These are phyloP conservation scores for Macrosteles quadrilineatus DNA, from an alignment of 1,140 invertebrate genomes.

Conservation along the genomic window DNA sequence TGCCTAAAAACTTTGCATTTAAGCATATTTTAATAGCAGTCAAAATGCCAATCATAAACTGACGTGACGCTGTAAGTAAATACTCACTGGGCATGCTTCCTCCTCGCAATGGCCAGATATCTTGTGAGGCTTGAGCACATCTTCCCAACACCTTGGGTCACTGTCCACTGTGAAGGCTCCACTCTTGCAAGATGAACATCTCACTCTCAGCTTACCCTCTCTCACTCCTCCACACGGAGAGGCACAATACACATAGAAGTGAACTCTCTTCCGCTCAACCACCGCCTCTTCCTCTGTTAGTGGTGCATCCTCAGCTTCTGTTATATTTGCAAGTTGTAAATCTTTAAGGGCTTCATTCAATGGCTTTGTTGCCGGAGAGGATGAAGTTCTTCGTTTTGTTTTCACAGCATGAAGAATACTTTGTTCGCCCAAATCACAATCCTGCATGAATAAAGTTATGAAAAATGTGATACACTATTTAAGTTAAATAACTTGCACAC, in stretches of 20 bases:
- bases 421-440: constrained; percentile 81
- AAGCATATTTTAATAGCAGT: too few species aligned
- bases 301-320: constrained; percentile 19
- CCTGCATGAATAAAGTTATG: constrained; percentile 60
- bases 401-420: constrained; percentile 77
- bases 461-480: too few species aligned
- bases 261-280: constrained; percentile 55
- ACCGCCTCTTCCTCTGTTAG: constrained; percentile 9
- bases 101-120: constrained; percentile 65
- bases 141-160: constrained; percentile 80
- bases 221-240: constrained; percentile 64
- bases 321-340: constrained; percentile 37
- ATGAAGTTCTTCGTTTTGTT: constrained; percentile 46
- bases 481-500: too few species aligned
- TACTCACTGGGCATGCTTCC: constrained; percentile 45
- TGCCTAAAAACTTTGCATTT: too few species aligned
- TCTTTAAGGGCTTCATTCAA: constrained; percentile 45
- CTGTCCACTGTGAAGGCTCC: constrained; percentile 81
- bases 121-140: constrained; percentile 68
- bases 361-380: constrained; percentile 41
- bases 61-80: too few species aligned
- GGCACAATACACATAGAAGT: constrained; percentile 82
- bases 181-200: constrained; percentile 71
- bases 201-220: constrained; percentile 72
- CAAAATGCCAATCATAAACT: too few species aligned